Evolutionary conservation across 2,888 invertebrate genomes (phyloP).

Genomic region (Thymelicus acteon): DNA sequence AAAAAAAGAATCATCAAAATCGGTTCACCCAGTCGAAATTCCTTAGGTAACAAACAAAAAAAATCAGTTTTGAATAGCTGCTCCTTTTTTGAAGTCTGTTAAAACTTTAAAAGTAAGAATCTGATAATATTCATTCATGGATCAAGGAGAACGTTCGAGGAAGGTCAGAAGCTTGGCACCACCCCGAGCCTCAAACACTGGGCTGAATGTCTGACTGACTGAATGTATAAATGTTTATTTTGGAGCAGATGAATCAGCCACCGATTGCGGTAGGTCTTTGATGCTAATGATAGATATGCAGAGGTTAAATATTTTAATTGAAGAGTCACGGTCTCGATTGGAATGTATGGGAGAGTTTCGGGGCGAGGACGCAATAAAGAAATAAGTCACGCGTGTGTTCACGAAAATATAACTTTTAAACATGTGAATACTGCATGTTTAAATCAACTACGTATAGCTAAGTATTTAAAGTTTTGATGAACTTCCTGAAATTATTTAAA

Average conservation of each 20-base stretch:
- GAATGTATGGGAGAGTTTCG: conserved; percentile 3
- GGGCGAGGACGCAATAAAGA: not conserved
- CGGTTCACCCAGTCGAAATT: too few species aligned
- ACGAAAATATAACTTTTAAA: too few species aligned
- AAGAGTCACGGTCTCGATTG: conserved; percentile 3
- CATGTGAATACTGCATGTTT: too few species aligned
- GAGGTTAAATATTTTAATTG: conserved; percentile 22
- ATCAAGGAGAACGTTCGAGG: conserved; percentile 55
- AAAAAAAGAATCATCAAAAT: too few species aligned
- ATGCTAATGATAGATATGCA: conserved; percentile 18
- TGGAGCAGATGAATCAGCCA: conserved; percentile 19
- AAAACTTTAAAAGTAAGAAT: conserved; percentile 9
- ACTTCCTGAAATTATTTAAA: too few species aligned
- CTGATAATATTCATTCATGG: conserved; percentile 38
- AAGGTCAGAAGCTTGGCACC: conserved; percentile 55
- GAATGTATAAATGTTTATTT: conserved; percentile 2
- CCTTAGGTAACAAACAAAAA: too few species aligned
- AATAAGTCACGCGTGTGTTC: too few species aligned
- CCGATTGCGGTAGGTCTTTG: conserved; percentile 34
- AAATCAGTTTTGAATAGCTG: too few species aligned
- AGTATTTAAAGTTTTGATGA: too few species aligned
- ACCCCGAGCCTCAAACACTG: conserved; percentile 41
- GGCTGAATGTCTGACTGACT: conserved; percentile 2
- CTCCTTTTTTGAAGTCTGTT: too few species aligned
- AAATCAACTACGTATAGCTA: too few species aligned